These are phyloP conservation scores for Yponomeuta evonymella DNA, from an alignment of 2,888 invertebrate genomes.

Conservation along the genomic window DNA sequence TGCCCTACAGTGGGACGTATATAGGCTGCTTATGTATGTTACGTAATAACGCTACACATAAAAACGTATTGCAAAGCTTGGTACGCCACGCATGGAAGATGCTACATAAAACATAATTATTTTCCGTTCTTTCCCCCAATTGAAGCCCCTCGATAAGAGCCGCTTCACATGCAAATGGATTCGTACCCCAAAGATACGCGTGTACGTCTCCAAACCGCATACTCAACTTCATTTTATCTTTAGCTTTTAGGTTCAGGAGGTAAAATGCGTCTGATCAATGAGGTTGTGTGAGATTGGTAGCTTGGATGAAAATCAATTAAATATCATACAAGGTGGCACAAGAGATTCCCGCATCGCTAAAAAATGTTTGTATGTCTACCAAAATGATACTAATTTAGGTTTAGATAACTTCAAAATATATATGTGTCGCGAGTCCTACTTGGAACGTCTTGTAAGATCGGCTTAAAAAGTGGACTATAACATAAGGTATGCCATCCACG, in stretches of 20 bases:
- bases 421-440: too few relatives aligned
- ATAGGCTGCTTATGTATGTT: too few relatives aligned
- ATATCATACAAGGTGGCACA: not conserved
- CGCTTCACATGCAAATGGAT: constrained; percentile 2
- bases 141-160: not conserved
- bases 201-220: not conserved
- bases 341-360: too few relatives aligned
- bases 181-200: not conserved
- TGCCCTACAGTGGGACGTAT: too few relatives aligned
- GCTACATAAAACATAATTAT: not conserved
- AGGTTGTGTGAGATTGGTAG: not conserved
- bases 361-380: too few relatives aligned
- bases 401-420: too few relatives aligned
- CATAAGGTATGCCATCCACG: too few relatives aligned
- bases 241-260: not conserved
- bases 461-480: too few relatives aligned
- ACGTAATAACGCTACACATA: too few relatives aligned
- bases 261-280: not conserved
- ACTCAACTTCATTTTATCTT: constrained; percentile 2
- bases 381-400: too few relatives aligned
- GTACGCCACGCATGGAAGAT: not conserved
- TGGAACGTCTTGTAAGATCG: too few relatives aligned
- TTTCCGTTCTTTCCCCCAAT: constrained; percentile 1
- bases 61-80: not conserved
- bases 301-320: not conserved